Conservation (phyloP, 2,797 vertebrate species). For the Poeciliopsis infans region DNA sequence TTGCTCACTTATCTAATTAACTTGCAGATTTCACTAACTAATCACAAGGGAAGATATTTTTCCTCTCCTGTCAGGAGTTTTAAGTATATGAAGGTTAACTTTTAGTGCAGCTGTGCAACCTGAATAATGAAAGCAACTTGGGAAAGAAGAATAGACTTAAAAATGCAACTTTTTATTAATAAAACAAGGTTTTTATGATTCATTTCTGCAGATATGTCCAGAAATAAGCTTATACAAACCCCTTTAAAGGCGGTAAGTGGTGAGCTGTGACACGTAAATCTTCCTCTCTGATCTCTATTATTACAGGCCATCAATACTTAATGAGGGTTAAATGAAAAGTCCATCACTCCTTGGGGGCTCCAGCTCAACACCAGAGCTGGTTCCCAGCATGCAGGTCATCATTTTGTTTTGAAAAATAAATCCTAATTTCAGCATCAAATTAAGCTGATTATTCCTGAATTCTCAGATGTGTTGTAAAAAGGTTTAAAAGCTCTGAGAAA, state of each 20-base stretch:
- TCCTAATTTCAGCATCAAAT: not conserved
- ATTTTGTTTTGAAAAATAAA: conserved; percentile 8
- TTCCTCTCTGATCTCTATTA: conserved; percentile 36
- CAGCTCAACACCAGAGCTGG: conserved; percentile 29
- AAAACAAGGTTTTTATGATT: conserved; percentile 20
- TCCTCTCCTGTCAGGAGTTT: conserved; percentile 19
- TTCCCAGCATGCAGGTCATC: conserved; percentile 29
- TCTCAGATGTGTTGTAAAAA: conserved; percentile 1
- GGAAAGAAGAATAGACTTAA: not conserved
- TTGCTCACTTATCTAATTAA: conserved; percentile 30
- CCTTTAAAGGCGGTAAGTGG: not conserved
- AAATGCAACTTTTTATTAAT: conserved; percentile 27
- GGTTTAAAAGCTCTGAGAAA: conserved; percentile 1
- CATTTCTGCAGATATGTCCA: conserved; percentile 11
- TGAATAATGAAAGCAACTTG: not conserved
- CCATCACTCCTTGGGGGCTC: conserved; percentile 12
- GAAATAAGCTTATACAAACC: conserved; percentile 33
- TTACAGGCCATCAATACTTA: conserved; percentile 58
- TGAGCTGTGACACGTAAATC: conserved; percentile 32
- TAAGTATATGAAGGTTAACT: conserved; percentile 61
- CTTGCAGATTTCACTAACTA: conserved; percentile 43
- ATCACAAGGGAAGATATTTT: conserved; percentile 7
- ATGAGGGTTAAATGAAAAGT: conserved; percentile 59
- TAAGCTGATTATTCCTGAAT: not conserved
- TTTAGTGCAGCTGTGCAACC: conserved; percentile 36